These are phyloP conservation scores for Andrena minutula DNA, from an alignment of 2,888 invertebrate species.

Conservation along the genomic window DNA sequence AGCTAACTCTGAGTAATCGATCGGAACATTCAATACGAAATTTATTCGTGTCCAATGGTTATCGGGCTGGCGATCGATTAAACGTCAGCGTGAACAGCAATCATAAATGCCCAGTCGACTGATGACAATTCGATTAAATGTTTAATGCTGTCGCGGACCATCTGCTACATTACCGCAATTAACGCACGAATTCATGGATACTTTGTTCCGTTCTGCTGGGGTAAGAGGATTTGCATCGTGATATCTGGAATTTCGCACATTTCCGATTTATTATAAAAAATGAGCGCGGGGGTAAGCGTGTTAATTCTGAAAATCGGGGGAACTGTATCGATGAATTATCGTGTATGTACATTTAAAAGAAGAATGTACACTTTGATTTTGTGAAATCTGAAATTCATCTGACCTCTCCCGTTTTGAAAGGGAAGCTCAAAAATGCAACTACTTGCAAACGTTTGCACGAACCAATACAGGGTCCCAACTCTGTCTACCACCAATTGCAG, in stretches of 20 bases:
- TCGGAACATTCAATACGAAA: conserved; percentile 36
- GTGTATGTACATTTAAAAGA: too few relatives aligned
- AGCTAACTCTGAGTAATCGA: conserved; percentile 40
- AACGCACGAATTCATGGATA: conserved; percentile 44
- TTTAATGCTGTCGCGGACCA: conserved; percentile 58
- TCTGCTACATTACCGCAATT: conserved; percentile 58
- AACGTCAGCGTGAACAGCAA: conserved; percentile 54
- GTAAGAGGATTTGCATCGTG: conserved; percentile 40
- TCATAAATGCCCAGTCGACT: conserved; percentile 53
- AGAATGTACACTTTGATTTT: too few relatives aligned
- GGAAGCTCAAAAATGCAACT: too few relatives aligned
- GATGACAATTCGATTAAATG: conserved; percentile 66
- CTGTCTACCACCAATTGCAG: too few relatives aligned
- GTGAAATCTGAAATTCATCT: too few relatives aligned
- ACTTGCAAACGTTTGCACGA: too few relatives aligned
- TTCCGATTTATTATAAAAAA: neutral
- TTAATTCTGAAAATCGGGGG: too few relatives aligned
- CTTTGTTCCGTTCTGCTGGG: conserved; percentile 8
- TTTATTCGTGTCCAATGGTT: conserved; percentile 41
- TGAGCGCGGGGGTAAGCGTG: neutral
- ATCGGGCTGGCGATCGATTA: conserved; percentile 63
- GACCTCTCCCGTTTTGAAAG: too few relatives aligned
- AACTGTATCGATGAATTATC: too few relatives aligned
- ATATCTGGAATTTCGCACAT: conserved; percentile 7
- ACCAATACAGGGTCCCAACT: too few relatives aligned